A percentile compares a stretch with the other conserved stretches of the same genome.
These are phyloP conservation scores for Lepilemur septentrionalis DNA, from an alignment of 2,797 vertebrate species.

Conservation along the genomic window DNA sequence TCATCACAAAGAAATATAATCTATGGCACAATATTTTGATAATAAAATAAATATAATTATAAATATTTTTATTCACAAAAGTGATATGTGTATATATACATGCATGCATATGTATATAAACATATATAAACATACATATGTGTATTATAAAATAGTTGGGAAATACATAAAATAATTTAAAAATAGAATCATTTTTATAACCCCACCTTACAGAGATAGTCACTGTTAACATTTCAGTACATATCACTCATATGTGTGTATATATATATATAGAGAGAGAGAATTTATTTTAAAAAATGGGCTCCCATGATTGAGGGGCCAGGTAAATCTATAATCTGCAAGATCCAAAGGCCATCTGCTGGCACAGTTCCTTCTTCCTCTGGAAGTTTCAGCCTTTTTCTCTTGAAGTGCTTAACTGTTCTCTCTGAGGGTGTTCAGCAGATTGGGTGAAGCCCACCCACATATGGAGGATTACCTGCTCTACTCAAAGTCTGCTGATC, in stretches of 20 bases:
- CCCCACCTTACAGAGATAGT: conserved; percentile 78
- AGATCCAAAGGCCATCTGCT: not conserved
- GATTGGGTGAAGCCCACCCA: not conserved
- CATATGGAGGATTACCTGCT: not conserved
- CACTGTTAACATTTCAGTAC: not conserved
- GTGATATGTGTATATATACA: not conserved
- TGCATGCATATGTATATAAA: not conserved
- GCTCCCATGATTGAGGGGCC: not conserved
- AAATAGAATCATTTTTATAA: conserved; percentile 46
- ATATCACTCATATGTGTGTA: too few species aligned
- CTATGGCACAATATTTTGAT: not conserved
- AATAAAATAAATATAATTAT: not conserved
- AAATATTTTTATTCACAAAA: not conserved
- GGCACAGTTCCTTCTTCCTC: not conserved
- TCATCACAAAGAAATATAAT: conserved; percentile 75
- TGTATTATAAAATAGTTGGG: not conserved
- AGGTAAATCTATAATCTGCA: too few species aligned
- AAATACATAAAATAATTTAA: not conserved
- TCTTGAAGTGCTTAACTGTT: not conserved
- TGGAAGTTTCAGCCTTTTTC: not conserved
- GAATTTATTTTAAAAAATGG: not conserved
- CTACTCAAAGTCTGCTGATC: not conserved
- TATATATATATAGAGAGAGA: not conserved
- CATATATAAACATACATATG: not conserved
- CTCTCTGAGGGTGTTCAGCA: not conserved